These are phyloP conservation scores for Drosophila carrolli DNA, from an alignment of 1,140 invertebrate genomes.

Conservation along the genomic window DNA sequence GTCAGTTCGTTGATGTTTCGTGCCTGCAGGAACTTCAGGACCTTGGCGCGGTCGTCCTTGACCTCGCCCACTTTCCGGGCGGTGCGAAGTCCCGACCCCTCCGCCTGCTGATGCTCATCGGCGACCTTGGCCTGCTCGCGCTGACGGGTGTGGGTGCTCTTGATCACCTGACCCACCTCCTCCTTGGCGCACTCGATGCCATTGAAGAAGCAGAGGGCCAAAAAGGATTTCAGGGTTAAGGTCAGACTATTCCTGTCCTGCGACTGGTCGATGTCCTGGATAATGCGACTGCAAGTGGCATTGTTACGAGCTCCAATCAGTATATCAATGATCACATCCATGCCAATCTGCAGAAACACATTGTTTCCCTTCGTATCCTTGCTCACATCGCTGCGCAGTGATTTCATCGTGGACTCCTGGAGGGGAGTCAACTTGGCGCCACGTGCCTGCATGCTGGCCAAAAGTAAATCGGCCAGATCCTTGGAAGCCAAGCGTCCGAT, in stretches of 20 bases:
- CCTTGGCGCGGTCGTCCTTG: slow-evolving; percentile 54
- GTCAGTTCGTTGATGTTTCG: slow-evolving; percentile 41
- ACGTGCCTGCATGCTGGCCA: slow-evolving; percentile 69
- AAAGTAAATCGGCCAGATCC: slow-evolving; percentile 66
- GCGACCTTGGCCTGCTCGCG: neutral
- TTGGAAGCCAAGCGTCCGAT: slow-evolving; percentile 65
- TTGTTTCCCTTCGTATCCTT: slow-evolving; percentile 31
- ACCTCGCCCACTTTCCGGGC: slow-evolving; percentile 22
- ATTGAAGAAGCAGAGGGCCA: slow-evolving; percentile 59
- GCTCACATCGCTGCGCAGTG: slow-evolving; percentile 29
- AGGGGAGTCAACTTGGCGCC: slow-evolving; percentile 23
- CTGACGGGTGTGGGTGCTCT: slow-evolving; percentile 27
- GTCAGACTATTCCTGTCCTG: slow-evolving; percentile 59
- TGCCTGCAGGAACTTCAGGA: slow-evolving; percentile 49
- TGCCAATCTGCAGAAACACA: slow-evolving; percentile 52
- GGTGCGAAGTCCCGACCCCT: slow-evolving; percentile 36
- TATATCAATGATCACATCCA: slow-evolving; percentile 68
- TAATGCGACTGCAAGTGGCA: slow-evolving; percentile 47
- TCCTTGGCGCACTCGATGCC: slow-evolving; percentile 56
- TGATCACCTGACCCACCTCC: slow-evolving; percentile 66
- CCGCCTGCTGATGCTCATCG: slow-evolving; percentile 5
- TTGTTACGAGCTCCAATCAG: slow-evolving; percentile 50
- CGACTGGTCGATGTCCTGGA: slow-evolving; percentile 58
- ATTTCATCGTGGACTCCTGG: slow-evolving; percentile 53
- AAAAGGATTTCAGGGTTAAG: slow-evolving; percentile 52